Evolutionary conservation across 2,113 vertebrate genomes (phyloP).

Genomic region (Polypterus senegalus): DNA sequence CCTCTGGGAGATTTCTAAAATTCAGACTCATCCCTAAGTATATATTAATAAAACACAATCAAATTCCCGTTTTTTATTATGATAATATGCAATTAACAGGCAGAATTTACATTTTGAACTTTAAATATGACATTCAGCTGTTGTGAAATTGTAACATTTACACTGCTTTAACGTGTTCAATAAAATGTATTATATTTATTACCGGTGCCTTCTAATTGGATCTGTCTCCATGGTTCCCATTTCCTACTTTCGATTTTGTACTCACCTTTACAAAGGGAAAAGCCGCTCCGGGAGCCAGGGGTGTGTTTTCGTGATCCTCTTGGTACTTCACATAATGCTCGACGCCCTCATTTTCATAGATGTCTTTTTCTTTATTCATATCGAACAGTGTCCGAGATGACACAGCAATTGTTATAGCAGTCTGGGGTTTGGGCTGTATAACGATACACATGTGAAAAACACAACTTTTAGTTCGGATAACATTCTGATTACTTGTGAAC

Average conservation of each 20-base stretch:
- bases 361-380: conserved; percentile 64
- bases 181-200: too few relatives aligned
- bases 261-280: conserved; percentile 87
- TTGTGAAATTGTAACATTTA: not conserved
- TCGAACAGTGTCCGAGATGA: conserved; percentile 83
- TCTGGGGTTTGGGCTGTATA: conserved; percentile 70
- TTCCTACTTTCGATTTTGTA: not conserved
- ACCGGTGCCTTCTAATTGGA: too few relatives aligned
- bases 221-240: too few relatives aligned
- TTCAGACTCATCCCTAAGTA: too few relatives aligned
- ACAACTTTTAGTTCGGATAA: not conserved
- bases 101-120: too few relatives aligned
- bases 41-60: too few relatives aligned
- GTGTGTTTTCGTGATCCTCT: conserved; percentile 60
- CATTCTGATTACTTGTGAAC: too few relatives aligned
- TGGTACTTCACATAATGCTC: conserved; percentile 80
- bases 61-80: too few relatives aligned
- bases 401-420: conserved; percentile 78
- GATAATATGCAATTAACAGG: too few relatives aligned
- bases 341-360: conserved; percentile 70
- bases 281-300: conserved; percentile 66
- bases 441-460: conserved; percentile 9
- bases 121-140: too few relatives aligned
- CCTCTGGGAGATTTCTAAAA: too few relatives aligned
- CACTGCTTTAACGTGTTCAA: not conserved